A percentile compares a stretch with the other conserved stretches of the same genome.
Conservation (phyloP, 2,797 vertebrate species). For the Sebastes trivittatus region DNA sequence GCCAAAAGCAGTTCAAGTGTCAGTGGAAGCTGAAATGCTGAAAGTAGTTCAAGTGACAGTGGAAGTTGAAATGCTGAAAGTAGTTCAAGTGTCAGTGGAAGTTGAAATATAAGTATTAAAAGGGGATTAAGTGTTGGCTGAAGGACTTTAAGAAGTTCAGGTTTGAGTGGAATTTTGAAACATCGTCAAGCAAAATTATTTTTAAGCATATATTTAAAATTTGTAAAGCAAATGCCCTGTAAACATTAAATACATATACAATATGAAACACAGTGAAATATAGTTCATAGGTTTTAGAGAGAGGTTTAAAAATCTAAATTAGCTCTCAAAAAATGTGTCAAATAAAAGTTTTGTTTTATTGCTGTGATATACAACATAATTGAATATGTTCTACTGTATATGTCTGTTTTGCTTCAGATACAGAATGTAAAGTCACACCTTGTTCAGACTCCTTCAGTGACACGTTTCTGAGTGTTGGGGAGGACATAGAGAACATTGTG, state of each 20-base stretch:
- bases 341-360: not conserved
- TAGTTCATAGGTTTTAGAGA: not conserved
- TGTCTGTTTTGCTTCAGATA: slow-evolving; percentile 45
- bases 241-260: not conserved
- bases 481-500: slow-evolving; percentile 56
- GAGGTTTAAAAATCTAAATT: not conserved
- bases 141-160: not conserved
- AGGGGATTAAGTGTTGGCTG: not conserved
- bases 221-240: not conserved
- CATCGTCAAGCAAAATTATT: too few relatives aligned
- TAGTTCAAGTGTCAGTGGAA: not conserved
- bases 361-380: not conserved
- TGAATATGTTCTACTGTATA: not conserved
- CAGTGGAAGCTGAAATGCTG: not conserved
- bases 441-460: slow-evolving; percentile 12
- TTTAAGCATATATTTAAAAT: not conserved
- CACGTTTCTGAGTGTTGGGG: slow-evolving; percentile 41
- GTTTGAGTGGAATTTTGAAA: not conserved
- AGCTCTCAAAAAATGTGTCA: not conserved
- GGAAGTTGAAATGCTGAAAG: not conserved
- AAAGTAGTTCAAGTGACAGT: not conserved
- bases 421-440: not conserved
- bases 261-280: not conserved
- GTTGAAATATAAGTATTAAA: not conserved
- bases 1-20: not conserved